These are phyloP conservation scores for Nipponia nippon DNA, from an alignment of 2,113 vertebrate species.

Conservation along the genomic window DNA sequence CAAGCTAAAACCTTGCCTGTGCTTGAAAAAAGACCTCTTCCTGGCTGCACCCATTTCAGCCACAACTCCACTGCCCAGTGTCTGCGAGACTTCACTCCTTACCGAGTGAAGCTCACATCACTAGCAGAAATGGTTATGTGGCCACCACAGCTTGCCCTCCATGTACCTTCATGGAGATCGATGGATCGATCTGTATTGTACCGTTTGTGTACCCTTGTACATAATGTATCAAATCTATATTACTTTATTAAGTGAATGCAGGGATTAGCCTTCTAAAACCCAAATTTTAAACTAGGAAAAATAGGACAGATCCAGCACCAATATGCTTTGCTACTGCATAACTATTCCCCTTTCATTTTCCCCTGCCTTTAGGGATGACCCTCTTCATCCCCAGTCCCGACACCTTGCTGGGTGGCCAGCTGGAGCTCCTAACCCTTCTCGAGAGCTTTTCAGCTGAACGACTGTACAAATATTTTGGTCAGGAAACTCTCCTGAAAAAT, in stretches of 20 bases:
- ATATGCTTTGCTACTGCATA: neutral
- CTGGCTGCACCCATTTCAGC: neutral
- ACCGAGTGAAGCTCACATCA: neutral
- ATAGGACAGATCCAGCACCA: neutral
- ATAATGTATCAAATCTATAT: neutral
- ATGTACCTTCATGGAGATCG: rapidly evolving
- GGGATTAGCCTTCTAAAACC: neutral
- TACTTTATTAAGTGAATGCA: rapidly evolving
- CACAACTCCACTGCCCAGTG: neutral
- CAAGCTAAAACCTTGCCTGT: neutral
- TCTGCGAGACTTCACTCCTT: neutral
- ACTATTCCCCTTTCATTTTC: neutral
- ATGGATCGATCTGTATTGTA: neutral
- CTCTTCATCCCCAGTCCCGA: rapidly evolving
- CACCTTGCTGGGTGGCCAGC: neutral
- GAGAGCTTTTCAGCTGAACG: neutral
- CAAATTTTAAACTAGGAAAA: neutral
- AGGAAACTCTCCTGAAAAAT: constrained; percentile 1
- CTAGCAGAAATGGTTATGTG: neutral
- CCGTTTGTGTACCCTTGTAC: rapidly evolving
- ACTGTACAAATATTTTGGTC: constrained; percentile 32
- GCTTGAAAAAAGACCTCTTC: neutral
- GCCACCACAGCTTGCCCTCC: neutral
- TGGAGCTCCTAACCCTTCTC: neutral
- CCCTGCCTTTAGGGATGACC: neutral